Base-by-base conservation (phyloP, 1,140 invertebrate species). In the Apolygus lucorum region DNA sequence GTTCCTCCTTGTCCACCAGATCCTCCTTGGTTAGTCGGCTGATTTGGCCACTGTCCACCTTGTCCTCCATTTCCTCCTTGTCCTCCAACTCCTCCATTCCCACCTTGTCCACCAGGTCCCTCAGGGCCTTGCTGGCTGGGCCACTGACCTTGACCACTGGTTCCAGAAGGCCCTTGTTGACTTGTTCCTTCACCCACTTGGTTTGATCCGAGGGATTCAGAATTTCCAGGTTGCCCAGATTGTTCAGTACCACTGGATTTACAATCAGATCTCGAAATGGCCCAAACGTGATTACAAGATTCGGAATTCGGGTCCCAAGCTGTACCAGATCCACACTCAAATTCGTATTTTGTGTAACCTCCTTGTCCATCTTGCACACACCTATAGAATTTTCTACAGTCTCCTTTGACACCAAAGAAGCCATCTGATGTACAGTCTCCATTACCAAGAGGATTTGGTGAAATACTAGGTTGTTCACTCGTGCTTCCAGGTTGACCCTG, bases 361-460 rank as follows among this genome's bases (percentile, higher is more conserved):
- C 82, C 83, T 68, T 81, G 77, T 26, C 82, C 83, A 73, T 84
- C 82, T 72, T 85, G 81, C 1, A 87, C 85, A 75, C 87, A 89
- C 67, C 87, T 81, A 74, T 87, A 88, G 74, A 89, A 90, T 74
- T 84, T 85, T 65, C 81, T 79, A 73, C 88, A 90, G 72, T 88
- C 81, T 22, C 80, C 79, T 34, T 79, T 74, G 74, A 87, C 81
- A 4, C 81, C 80, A 71, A 84, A 78, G 75, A 87, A 88, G 42
- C 82, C 83, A 75, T 83, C 83, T 27, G 71, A 52, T n/a, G 49
- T 22, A 59, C 75, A 76, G 59, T 67, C 21, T 1, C 66, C 64
- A 21, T 63, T 67, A 13, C 28, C 22, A 25, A 67, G 52, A 63
- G 69, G 66, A 71, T 71, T 29, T 74, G 69, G 52, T 74, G 72